Evolutionary conservation across 2,797 vertebrate species (phyloP).

Genomic region (Lithobates pipiens): DNA sequence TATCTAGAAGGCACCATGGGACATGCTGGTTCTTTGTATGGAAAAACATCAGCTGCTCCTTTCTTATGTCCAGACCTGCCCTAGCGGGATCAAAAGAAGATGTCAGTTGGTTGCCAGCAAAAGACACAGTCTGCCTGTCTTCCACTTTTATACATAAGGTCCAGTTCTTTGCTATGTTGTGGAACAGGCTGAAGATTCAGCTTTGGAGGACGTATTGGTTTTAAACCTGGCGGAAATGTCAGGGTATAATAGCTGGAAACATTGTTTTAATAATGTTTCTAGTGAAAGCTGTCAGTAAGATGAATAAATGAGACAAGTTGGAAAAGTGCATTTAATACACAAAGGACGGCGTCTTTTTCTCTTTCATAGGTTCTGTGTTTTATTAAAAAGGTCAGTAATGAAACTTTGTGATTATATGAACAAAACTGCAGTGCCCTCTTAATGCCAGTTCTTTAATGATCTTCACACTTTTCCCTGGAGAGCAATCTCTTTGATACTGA

Average conservation of each 20-base stretch:
- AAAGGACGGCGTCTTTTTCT: slow-evolving; percentile 40
- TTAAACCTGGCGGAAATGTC: slow-evolving; percentile 18
- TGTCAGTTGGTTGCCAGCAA: background rate
- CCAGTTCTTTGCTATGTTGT: background rate
- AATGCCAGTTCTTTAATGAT: slow-evolving; percentile 51
- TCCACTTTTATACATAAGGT: background rate
- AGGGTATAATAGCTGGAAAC: slow-evolving; percentile 24
- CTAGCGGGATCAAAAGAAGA: background rate
- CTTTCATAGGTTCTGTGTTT: slow-evolving; percentile 43
- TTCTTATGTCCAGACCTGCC: too few relatives aligned
- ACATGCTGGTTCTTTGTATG: too few relatives aligned
- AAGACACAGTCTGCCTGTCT: background rate
- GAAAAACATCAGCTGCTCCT: too few relatives aligned
- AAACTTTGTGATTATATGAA: slow-evolving; percentile 57
- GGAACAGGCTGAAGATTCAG: background rate
- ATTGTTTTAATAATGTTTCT: slow-evolving; percentile 48
- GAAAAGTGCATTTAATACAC: slow-evolving; percentile 53
- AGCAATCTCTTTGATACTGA: slow-evolving; percentile 45
- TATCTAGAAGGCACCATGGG: too few relatives aligned
- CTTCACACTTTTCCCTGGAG: slow-evolving; percentile 35
- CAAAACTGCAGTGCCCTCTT: slow-evolving; percentile 47
- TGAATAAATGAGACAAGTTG: slow-evolving; percentile 43
- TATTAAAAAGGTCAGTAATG: slow-evolving; percentile 59
- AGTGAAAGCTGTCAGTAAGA: slow-evolving; percentile 42
- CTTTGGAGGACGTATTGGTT: slow-evolving; percentile 19